Evolutionary conservation across 1,140 invertebrate genomes (phyloP).

Genomic region (Drosophila pseudoobscura): DNA sequence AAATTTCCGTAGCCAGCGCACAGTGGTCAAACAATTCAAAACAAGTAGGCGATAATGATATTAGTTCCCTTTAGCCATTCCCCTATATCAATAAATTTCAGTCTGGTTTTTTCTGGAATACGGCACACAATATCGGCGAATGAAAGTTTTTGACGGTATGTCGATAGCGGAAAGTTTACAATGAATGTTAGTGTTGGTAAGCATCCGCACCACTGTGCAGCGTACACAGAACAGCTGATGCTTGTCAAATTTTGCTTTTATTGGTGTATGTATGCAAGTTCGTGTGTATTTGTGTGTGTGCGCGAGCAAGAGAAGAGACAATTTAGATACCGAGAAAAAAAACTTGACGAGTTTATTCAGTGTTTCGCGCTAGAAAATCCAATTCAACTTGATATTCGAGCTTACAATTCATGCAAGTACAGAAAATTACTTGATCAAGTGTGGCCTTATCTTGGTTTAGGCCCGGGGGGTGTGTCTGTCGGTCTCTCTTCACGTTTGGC

Average conservation of each 20-base stretch:
- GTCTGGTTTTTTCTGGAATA: no score
- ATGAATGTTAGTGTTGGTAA: no score
- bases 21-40: constrained; percentile 25
- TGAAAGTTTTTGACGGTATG: no score
- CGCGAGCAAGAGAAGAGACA: constrained; percentile 12
- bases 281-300: constrained; percentile 22
- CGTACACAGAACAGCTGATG: constrained; percentile 69
- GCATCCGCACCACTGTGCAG: constrained; percentile 25
- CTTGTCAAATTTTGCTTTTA: constrained; percentile 53
- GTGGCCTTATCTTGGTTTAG: constrained; percentile 27
- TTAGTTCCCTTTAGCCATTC: neutral
- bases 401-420: constrained; percentile 2
- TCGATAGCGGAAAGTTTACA: no score
- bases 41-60: neutral
- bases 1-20: constrained; percentile 62
- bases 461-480: constrained; percentile 51
- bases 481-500: constrained; percentile 57
- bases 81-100: no score
- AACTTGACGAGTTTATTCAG: constrained; percentile 49
- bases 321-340: constrained; percentile 44
- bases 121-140: no score
- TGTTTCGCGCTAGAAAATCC: constrained; percentile 17
- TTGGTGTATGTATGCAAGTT: constrained; percentile 11
- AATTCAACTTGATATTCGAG: constrained; percentile 1
- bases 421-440: constrained; percentile 26